Evolutionary conservation across 2,113 vertebrate species (phyloP), one percentile per base, ranked within the genome.

Genomic region (Gadus chalcogrammus): DNA sequence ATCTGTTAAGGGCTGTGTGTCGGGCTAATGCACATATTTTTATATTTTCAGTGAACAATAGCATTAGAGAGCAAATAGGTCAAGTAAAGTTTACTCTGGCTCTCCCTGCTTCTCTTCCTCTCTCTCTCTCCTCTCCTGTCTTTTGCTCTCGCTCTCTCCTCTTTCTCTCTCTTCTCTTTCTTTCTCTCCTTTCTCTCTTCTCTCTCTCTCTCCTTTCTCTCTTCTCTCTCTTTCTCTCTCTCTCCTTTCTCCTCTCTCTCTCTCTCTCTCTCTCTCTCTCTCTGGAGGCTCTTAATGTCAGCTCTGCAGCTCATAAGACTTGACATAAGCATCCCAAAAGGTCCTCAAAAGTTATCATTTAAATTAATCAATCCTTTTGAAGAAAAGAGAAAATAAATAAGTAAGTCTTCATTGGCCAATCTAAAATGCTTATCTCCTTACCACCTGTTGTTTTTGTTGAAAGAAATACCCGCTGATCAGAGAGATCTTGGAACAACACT

Each of bases 401-500:
- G 67, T 69, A 80, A 77, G 16, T 61, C 70, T 27, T 31, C 11
- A 63, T 24, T 53, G 15, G 58, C 38, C 72, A 72, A 11, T 69
- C 42, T 48, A 48, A 48, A 70, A 68, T 60, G 18, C 63, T 66
- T 75, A 80, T 70, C 75, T 86, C 75, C 59, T 48, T 48, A 6
- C 11, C 89, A 90, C 85, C 86, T 89, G 87, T 80, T 88, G 84
- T 88, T 89, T 86, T 76, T 17, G 15, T 70, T 85, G 87, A 68
- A 84, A 69, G 70, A 77, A 80, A 83, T 15, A 70, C 74, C 75
- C 68, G 66, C 61, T 78, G 82, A 78, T 85, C 70, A 11, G 61
- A 5, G 56, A 48, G 38, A 80, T 82, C 74, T 38, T 77, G 72
- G 60, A 62, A 65, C 65, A 85, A 81, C 83, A 76, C 56, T 2